Conservation (phyloP, 2,113 vertebrate species). For the Pungitius pungitius region DNA sequence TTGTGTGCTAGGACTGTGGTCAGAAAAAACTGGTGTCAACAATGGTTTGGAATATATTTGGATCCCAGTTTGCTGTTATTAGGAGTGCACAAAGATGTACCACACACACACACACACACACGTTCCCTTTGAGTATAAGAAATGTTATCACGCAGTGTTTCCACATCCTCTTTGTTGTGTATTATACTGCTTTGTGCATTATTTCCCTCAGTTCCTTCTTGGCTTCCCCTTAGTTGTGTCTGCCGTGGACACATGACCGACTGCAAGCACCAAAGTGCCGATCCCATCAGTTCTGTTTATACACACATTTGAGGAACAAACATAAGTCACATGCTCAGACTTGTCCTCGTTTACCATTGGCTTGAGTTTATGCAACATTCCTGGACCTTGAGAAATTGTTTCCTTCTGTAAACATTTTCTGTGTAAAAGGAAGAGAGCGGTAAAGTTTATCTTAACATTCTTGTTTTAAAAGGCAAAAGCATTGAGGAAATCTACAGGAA, state of each 20-base stretch:
- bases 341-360: slow-evolving; percentile 60
- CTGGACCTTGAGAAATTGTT: slow-evolving; percentile 62
- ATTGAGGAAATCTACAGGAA: slow-evolving; percentile 42
- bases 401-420: slow-evolving; percentile 70
- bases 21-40: slow-evolving; percentile 58
- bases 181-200: slow-evolving; percentile 46
- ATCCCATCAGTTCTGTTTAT: slow-evolving; percentile 36
- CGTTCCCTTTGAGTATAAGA: background rate
- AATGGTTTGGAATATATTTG: slow-evolving; percentile 36
- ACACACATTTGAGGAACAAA: slow-evolving; percentile 51
- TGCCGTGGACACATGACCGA: slow-evolving; percentile 31
- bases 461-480: slow-evolving; percentile 47
- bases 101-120: background rate
- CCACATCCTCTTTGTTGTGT: slow-evolving; percentile 49
- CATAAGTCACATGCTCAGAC: slow-evolving; percentile 69
- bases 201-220: slow-evolving; percentile 29
- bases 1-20: slow-evolving; percentile 25
- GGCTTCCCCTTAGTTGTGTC: slow-evolving; percentile 20
- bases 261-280: slow-evolving; percentile 3
- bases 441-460: slow-evolving; percentile 60
- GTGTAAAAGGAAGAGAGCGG: slow-evolving; percentile 41
- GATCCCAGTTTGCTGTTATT: slow-evolving; percentile 23
- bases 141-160: background rate
- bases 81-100: background rate
- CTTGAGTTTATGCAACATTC: slow-evolving; percentile 66